Conservation (phyloP, 1,140 invertebrate genomes). For the Orius insidiosus region DNA sequence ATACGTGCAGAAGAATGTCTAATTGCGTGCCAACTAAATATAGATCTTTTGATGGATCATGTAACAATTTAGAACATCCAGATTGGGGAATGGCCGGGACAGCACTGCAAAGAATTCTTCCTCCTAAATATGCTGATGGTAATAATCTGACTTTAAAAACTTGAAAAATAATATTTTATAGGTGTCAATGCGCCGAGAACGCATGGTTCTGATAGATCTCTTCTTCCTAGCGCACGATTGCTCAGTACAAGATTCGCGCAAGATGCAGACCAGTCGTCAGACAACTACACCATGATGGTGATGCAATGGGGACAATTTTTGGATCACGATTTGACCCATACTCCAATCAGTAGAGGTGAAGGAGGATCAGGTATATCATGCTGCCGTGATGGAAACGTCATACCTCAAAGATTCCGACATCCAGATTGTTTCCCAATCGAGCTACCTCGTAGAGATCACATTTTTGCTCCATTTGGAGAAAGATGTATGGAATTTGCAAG, state of each 20-base stretch:
- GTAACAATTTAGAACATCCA: conserved; percentile 33
- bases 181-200: conserved; percentile 33
- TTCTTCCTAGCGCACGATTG: conserved; percentile 33
- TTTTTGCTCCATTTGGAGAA: conserved; percentile 23
- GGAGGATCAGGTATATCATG: conserved; percentile 24
- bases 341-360: conserved; percentile 29
- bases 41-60: conserved; percentile 32
- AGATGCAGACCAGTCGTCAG: conserved; percentile 25
- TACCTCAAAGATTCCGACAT: conserved; percentile 29
- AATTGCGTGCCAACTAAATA: conserved; percentile 25
- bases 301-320: conserved; percentile 39
- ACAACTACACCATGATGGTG: conserved; percentile 27
- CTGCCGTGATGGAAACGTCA: conserved; percentile 23
- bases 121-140: conserved; percentile 30
- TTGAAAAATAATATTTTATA: conserved; percentile 20
- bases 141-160: no score
- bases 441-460: conserved; percentile 31
- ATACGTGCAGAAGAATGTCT: conserved; percentile 25
- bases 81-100: conserved; percentile 30
- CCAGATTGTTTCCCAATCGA: conserved; percentile 43
- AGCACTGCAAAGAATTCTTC: conserved; percentile 28
- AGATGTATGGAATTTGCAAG: conserved; percentile 34
- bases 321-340: conserved; percentile 35
- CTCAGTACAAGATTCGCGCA: conserved; percentile 31
- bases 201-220: conserved; percentile 22